Percentiles rank a stretch among this genome's conserved stretches.
Conservation (phyloP, 2,113 vertebrate genomes). For the Paralichthys olivaceus region DNA sequence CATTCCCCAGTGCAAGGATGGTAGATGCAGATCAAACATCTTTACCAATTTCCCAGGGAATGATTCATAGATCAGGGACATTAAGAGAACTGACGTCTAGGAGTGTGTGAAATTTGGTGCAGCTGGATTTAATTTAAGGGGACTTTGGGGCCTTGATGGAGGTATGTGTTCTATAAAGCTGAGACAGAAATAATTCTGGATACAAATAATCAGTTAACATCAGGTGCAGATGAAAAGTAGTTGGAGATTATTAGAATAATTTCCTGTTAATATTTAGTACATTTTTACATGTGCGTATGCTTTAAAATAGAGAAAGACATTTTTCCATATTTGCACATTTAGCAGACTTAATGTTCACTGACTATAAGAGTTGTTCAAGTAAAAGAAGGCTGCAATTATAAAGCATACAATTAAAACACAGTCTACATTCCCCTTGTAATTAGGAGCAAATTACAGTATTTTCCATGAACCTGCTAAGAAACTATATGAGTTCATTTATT, state of each 20-base stretch:
- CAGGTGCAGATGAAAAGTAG: too few species aligned
- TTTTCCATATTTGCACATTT: neutral
- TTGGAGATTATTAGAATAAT: too few species aligned
- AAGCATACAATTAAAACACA: slow-evolving; percentile 1
- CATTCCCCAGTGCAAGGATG: slow-evolving; percentile 90
- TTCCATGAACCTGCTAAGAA: neutral
- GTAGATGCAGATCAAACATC: slow-evolving; percentile 64
- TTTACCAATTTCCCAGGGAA: too few species aligned
- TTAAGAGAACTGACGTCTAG: neutral
- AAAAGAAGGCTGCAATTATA: slow-evolving; percentile 23
- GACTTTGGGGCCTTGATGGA: too few species aligned
- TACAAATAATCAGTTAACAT: too few species aligned
- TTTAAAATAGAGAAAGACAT: neutral
- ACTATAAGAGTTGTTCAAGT: slow-evolving; percentile 13
- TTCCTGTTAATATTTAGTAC: neutral
- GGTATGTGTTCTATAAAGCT: too few species aligned
- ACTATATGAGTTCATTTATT: neutral
- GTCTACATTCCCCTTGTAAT: slow-evolving; percentile 1
- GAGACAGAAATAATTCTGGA: too few species aligned
- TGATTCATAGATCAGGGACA: neutral
- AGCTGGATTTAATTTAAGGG: too few species aligned
- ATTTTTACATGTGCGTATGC: neutral
- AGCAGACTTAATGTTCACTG: neutral
- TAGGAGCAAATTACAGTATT: neutral
- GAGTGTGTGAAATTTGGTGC: too few species aligned